Conservation (phyloP, 2,888 invertebrate genomes). For the Clistopyga incitator region DNA sequence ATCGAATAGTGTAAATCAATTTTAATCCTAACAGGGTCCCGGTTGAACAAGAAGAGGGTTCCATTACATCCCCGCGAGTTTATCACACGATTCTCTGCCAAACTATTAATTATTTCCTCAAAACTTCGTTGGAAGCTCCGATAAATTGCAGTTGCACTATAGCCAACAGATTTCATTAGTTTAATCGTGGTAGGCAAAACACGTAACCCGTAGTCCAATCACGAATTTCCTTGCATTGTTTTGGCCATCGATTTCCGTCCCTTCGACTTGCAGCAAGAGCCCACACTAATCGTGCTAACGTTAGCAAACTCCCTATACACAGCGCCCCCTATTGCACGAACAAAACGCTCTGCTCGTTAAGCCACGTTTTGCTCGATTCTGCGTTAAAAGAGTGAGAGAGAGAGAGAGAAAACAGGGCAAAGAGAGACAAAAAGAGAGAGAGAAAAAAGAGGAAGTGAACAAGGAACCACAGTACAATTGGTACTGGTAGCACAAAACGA, state of each 20-base stretch:
- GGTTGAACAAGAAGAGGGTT: too few relatives aligned
- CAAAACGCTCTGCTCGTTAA: conserved; percentile 64
- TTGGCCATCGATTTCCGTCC: conserved; percentile 51
- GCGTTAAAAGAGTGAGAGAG: conserved; percentile 2
- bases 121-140: background rate
- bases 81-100: background rate
- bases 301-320: conserved; percentile 49
- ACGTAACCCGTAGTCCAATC: conserved; percentile 31
- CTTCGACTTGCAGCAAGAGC: conserved; percentile 43
- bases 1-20: too few relatives aligned
- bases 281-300: conserved; percentile 57
- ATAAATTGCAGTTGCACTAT: background rate
- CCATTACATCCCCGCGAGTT: background rate
- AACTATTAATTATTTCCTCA: background rate
- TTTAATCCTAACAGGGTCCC: too few relatives aligned
- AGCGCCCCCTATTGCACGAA: conserved; percentile 12
- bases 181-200: conserved; percentile 12
- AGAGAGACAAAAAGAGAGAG: background rate
- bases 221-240: conserved; percentile 34
- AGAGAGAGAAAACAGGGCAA: background rate
- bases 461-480: conserved; percentile 39
- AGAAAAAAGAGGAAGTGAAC: conserved; percentile 3
- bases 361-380: conserved; percentile 55
- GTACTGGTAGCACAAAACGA: conserved; percentile 12
- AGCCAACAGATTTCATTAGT: background rate